Conservation (phyloP, 2,888 invertebrate genomes). For the Cantharis nigra region DNA sequence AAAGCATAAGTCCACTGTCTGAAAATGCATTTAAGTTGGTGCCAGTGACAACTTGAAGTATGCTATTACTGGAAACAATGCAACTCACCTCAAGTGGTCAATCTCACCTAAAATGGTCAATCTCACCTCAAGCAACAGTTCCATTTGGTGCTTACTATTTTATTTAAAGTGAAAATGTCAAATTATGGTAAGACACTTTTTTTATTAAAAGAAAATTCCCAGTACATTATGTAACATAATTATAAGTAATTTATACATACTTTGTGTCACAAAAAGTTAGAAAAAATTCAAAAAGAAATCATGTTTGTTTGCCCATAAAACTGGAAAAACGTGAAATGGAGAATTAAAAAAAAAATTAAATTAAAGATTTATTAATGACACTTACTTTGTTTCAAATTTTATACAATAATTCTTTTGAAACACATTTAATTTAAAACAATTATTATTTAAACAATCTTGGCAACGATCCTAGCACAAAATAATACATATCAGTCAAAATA, state of each 20-base stretch:
- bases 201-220: not conserved
- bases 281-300: too few species aligned
- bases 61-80: not conserved
- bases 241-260: too few species aligned
- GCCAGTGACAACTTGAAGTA: not conserved
- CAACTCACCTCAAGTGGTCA: not conserved
- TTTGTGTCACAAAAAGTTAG: too few species aligned
- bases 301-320: not conserved
- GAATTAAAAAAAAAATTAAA: not conserved
- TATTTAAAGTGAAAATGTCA: not conserved
- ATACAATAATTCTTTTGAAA: not conserved
- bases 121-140: not conserved
- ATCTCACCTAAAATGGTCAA: not conserved
- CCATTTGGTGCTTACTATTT: not conserved
- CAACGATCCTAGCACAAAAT: not conserved
- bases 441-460: not conserved
- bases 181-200: not conserved
- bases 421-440: not conserved
- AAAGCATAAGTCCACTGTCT: not conserved
- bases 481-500: not conserved
- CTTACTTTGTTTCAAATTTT: not conserved
- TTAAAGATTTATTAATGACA: not conserved
- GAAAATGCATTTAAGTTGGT: not conserved
- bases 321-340: not conserved
- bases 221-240: too few species aligned